phyloP scores from a whole-genome alignment of 2,113 vertebrate genomes.

The Aix galericulata region DNA sequence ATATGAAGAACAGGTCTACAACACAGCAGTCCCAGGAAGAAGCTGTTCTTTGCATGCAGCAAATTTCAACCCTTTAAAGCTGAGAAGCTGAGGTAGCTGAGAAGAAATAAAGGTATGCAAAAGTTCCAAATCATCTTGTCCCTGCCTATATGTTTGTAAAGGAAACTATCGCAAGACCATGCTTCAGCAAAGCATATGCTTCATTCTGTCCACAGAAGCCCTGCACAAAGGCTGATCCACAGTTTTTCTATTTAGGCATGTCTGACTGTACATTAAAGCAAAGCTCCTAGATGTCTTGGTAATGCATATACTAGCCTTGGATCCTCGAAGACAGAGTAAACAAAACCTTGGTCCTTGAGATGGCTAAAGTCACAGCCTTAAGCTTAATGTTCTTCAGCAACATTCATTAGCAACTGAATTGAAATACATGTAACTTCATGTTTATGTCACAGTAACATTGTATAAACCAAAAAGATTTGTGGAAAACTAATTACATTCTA shows the following conservation, averaged over 20 bases:
- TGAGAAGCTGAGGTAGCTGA: not conserved
- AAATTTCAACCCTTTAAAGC: not conserved
- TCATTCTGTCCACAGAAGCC: not conserved
- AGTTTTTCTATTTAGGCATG: not conserved
- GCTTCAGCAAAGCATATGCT: not conserved
- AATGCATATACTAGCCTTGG: not conserved
- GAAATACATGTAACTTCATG: not conserved
- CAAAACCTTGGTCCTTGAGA: not conserved
- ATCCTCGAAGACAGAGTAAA: not conserved
- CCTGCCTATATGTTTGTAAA: not conserved
- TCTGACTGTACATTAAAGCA: not conserved
- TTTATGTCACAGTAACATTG: not conserved
- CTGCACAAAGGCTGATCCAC: not conserved
- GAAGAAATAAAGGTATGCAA: not conserved
- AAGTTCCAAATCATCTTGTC: not conserved
- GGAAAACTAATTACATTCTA: not conserved
- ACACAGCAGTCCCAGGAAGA: not conserved
- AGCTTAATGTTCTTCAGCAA: not conserved
- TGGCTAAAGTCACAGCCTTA: not conserved
- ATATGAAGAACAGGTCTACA: not conserved
- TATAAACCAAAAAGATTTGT: not conserved
- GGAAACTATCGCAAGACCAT: not conserved
- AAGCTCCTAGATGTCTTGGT: not conserved
- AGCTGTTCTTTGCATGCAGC: not conserved
- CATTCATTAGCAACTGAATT: not conserved